Conservation (phyloP, 2,888 invertebrate species). For the Drosophila sordidula region DNA sequence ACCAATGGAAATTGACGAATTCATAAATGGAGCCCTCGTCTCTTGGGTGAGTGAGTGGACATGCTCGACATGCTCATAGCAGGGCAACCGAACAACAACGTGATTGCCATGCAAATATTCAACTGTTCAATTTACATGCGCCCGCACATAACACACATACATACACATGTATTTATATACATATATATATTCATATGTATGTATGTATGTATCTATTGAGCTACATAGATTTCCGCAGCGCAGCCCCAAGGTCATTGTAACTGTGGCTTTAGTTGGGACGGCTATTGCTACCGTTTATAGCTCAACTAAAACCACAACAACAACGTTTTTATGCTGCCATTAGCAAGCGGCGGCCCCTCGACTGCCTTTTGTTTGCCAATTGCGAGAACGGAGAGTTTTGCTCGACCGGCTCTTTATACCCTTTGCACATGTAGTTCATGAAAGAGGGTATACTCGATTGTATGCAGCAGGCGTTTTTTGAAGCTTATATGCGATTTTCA, state of each 20-base stretch:
- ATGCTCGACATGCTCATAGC: constrained; percentile 65
- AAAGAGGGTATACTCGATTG: constrained; percentile 4
- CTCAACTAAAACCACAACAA: constrained; percentile 34
- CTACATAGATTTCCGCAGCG: constrained; percentile 45
- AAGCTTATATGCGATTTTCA: background rate
- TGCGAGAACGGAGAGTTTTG: constrained; percentile 23
- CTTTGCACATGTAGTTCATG: constrained; percentile 2
- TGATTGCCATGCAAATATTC: constrained; percentile 62
- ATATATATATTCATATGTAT: constrained; percentile 21
- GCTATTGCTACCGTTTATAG: constrained; percentile 48
- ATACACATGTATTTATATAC: too few relatives aligned
- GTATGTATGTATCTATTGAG: constrained; percentile 6
- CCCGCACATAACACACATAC: constrained; percentile 25
- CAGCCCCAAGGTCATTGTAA: constrained; percentile 73
- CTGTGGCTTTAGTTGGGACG: constrained; percentile 42
- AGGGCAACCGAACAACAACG: constrained; percentile 39
- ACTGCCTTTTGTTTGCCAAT: constrained; percentile 42
- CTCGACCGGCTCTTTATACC: constrained; percentile 50
- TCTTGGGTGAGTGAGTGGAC: constrained; percentile 90
- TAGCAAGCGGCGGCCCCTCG: constrained; percentile 41
- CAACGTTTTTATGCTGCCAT: constrained; percentile 58
- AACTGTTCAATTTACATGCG: constrained; percentile 57
- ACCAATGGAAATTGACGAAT: constrained; percentile 92
- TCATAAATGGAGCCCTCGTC: constrained; percentile 93
- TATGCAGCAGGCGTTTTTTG: background rate